These are phyloP conservation scores for Pristionchus exspectatus DNA, from an alignment of 2,888 invertebrate genomes.

Conservation along the genomic window DNA sequence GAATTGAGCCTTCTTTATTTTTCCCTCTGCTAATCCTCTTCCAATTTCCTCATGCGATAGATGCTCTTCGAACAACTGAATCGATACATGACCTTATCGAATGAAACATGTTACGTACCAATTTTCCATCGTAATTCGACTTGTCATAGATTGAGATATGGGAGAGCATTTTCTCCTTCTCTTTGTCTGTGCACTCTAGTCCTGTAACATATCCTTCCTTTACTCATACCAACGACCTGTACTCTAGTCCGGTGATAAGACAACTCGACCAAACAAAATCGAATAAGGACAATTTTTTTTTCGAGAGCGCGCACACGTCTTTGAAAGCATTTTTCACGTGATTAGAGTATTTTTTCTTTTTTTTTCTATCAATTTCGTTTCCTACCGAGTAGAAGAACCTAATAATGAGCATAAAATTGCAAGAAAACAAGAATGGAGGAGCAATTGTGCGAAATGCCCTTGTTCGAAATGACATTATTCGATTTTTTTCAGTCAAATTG, in stretches of 20 bases:
- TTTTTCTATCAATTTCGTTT: neutral
- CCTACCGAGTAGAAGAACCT: neutral
- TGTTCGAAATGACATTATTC: too few species aligned
- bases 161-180: slow-evolving; percentile 3
- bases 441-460: too few species aligned
- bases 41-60: slow-evolving; percentile 88
- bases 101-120: neutral
- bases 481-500: too few species aligned
- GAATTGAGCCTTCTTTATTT: slow-evolving; percentile 88
- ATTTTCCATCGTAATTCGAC: slow-evolving; percentile 26
- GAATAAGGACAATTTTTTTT: neutral
- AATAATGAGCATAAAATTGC: neutral
- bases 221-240: too few species aligned
- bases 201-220: neutral
- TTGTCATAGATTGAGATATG: slow-evolving; percentile 47
- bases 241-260: too few species aligned
- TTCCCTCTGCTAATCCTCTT: slow-evolving; percentile 87
- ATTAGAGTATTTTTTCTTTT: neutral
- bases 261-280: neutral
- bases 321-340: neutral
- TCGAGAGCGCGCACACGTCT: neutral
- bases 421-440: neutral
- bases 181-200: slow-evolving; percentile 13
- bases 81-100: neutral
- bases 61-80: slow-evolving; percentile 87